A percentile compares a stretch with the other conserved stretches of the same genome.
phyloP scores from a whole-genome alignment of 64 coral and sea anemone species.

The Montipora cactus region DNA sequence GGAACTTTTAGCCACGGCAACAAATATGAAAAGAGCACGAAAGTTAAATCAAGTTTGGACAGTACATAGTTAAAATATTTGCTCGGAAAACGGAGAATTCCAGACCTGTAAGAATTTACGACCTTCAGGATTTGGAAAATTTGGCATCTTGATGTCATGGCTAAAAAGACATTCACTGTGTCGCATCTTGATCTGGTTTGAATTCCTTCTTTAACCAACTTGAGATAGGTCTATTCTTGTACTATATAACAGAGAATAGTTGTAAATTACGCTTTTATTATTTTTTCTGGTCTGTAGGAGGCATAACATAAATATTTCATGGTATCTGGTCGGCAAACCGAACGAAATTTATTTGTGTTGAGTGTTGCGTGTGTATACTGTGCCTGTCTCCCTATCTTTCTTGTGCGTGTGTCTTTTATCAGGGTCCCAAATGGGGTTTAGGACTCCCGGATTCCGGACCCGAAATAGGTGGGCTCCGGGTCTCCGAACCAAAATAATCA shows the following conservation, averaged over 20 bases:
- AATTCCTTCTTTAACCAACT: not conserved
- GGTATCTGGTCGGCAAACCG: not conserved
- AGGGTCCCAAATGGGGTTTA: too few species aligned
- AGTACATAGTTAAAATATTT: too few species aligned
- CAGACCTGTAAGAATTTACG: too few species aligned
- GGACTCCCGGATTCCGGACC: too few species aligned
- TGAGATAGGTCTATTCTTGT: not conserved
- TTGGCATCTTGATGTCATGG: not conserved
- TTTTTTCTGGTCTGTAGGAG: not conserved
- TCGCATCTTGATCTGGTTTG: not conserved
- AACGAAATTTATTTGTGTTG: not conserved
- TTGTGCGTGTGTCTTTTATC: not conserved
- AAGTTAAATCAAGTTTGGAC: too few species aligned
- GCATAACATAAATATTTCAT: slow-evolving; percentile 1
- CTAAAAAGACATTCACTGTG: not conserved
- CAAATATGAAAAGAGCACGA: too few species aligned
- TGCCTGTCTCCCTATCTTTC: too few species aligned
- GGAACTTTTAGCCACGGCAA: too few species aligned
- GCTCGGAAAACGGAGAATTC: too few species aligned
- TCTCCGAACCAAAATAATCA: too few species aligned
- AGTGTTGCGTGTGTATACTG: not conserved
- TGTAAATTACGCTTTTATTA: not conserved
- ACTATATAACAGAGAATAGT: not conserved
- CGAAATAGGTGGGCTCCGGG: too few species aligned
- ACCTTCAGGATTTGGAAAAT: too few species aligned